Evolutionary conservation across 2,888 invertebrate genomes (phyloP).

Genomic region (Cephus spinipes): DNA sequence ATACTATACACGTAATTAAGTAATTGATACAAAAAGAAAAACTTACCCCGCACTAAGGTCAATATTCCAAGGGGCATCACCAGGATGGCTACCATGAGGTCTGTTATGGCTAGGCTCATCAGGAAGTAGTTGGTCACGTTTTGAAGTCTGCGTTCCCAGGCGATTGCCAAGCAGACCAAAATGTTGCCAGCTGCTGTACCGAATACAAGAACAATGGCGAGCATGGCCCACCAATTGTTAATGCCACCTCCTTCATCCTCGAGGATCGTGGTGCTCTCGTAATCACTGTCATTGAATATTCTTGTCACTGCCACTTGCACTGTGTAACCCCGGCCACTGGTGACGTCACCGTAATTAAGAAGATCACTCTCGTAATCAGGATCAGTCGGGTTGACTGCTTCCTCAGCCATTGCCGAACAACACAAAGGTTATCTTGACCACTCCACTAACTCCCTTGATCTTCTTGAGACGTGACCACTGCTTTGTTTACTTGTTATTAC

Average conservation of each 20-base stretch:
- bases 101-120: conserved; percentile 95
- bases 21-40: neutral
- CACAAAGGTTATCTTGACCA: neutral
- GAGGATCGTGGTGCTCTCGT: conserved; percentile 13
- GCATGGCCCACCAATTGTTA: conserved; percentile 86
- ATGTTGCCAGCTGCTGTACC: conserved; percentile 94
- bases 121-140: conserved; percentile 98
- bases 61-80: conserved; percentile 96
- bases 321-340: conserved; percentile 20
- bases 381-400: conserved; percentile 16
- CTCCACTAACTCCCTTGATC: neutral
- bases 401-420: conserved; percentile 18
- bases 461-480: neutral
- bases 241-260: conserved; percentile 30
- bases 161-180: conserved; percentile 92
- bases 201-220: conserved; percentile 81
- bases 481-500: neutral
- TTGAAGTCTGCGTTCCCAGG: conserved; percentile 90
- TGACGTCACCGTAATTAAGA: neutral
- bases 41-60: conserved; percentile 83
- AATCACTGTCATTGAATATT: conserved; percentile 35
- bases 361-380: neutral
- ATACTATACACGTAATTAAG: no score
- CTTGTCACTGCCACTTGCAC: conserved; percentile 35
- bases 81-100: conserved; percentile 91